Base-by-base conservation (phyloP, 2,888 invertebrate genomes). In the Diploptera punctata region DNA sequence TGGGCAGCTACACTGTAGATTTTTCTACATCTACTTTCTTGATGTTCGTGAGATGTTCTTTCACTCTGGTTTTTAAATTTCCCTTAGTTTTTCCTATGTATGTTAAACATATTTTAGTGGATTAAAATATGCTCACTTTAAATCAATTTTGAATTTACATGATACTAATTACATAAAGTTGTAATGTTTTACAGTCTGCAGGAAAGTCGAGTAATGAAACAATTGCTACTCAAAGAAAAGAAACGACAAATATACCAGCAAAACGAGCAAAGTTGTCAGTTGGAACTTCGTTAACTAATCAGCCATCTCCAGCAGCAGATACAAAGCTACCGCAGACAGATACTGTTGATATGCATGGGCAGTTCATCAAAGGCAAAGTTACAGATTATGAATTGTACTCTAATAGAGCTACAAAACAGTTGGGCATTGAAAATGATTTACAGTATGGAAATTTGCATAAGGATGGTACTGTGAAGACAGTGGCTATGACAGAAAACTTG, bases 301-400 rank as follows among this genome's bases (percentile, higher is more conserved):
- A 54, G 19, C n/a, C n/a, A n/a, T 33, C 57, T 60, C 57, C 57
- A 43, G 43, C 57, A 19, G 60, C 38, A 26, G 61, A 67, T 24
- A 29, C 43, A 26, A 67, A 57, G 62, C 69, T 31, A 38, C 60
- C 62, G 65, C 68, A 68, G 72, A 26, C 69, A 69, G 72, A 72
- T 52, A 52, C 68, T 62, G 69, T 72, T 69, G 72, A 71, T 44
- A 54, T 71, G 38, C 57, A 52, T 44, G 57, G 67, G 18, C 65
- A 71, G 43, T 67, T 67, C 43, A 24, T 61, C 19, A 67, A 71
- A 43, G 44, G 43, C 31, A 67, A 67, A 57, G 21, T 67, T 19
- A 18, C 67, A 29, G 67, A 69, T 0, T 69, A 57, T 60, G 69
- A 69, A 26, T n/a, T 69, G 18, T 69, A 60, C 60, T 21, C 38